Conservation (phyloP, 1,140 invertebrate genomes). For the Bactericera cockerelli region DNA sequence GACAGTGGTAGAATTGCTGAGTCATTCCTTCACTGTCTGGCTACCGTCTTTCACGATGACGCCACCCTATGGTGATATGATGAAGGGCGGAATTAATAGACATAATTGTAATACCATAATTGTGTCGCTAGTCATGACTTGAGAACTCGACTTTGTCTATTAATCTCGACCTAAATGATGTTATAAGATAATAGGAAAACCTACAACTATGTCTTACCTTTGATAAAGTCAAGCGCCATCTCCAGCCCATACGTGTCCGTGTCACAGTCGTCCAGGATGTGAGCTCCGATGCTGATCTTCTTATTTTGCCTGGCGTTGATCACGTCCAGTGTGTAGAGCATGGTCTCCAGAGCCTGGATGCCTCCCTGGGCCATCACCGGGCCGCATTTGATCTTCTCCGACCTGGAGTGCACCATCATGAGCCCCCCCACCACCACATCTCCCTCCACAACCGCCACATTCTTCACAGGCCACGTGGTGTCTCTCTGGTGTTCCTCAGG, state of each 20-base stretch:
- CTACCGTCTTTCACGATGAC: too few species aligned
- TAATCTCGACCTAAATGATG: too few species aligned
- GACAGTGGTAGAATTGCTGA: too few species aligned
- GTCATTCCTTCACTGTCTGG: too few species aligned
- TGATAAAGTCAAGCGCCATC: slow-evolving; percentile 93
- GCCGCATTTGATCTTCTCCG: slow-evolving; percentile 66
- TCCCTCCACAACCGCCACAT: slow-evolving; percentile 63
- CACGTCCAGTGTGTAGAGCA: slow-evolving; percentile 79
- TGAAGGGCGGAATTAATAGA: too few species aligned
- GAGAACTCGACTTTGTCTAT: too few species aligned
- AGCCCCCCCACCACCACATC: slow-evolving; percentile 71
- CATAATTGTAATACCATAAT: too few species aligned
- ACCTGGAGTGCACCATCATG: slow-evolving; percentile 82
- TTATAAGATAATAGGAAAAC: too few species aligned
- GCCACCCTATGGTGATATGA: too few species aligned
- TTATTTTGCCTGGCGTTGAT: slow-evolving; percentile 40
- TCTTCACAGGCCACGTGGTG: slow-evolving; percentile 64
- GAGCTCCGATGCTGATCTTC: slow-evolving; percentile 58
- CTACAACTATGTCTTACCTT: slow-evolving; percentile 49
- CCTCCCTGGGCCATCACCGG: slow-evolving; percentile 90
- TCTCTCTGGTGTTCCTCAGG: neutral
- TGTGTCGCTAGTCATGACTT: too few species aligned
- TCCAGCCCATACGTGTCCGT: slow-evolving; percentile 91
- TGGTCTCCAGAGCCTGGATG: slow-evolving; percentile 75
- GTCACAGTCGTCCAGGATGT: slow-evolving; percentile 89